A percentile compares a stretch with the other conserved stretches of the same genome.
phyloP scores from a whole-genome alignment of 2,797 vertebrate species.

The Triplophysa bombifrons region DNA sequence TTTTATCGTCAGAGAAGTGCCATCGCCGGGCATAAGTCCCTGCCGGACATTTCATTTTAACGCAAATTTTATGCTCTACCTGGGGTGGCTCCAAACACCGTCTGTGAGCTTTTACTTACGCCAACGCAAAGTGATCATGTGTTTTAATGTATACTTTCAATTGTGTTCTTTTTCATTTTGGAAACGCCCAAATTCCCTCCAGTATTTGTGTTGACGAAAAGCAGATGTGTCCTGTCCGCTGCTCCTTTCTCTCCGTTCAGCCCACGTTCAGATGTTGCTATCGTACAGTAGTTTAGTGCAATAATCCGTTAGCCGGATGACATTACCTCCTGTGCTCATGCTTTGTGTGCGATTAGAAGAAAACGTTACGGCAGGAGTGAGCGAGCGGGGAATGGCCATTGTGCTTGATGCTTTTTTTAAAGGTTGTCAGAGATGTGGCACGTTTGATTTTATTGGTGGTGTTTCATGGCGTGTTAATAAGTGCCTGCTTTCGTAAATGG shows the following conservation, averaged over 20 bases:
- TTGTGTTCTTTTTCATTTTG: slow-evolving; percentile 65
- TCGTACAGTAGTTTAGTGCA: slow-evolving; percentile 86
- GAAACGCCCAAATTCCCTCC: slow-evolving; percentile 67
- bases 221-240: slow-evolving; percentile 27
- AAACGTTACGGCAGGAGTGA: slow-evolving; percentile 22
- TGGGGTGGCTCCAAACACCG: slow-evolving; percentile 47
- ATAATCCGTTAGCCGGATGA: slow-evolving; percentile 80
- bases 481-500: slow-evolving; percentile 75
- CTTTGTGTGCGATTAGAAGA: slow-evolving; percentile 1
- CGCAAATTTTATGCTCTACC: slow-evolving; percentile 52
- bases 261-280: slow-evolving; percentile 70
- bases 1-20: slow-evolving; percentile 75
- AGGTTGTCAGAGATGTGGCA: slow-evolving; percentile 34
- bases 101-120: slow-evolving; percentile 68
- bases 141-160: slow-evolving; percentile 63
- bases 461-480: slow-evolving; percentile 58
- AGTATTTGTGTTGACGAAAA: slow-evolving; percentile 70
- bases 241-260: slow-evolving; percentile 60
- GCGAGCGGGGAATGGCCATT: slow-evolving; percentile 42
- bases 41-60: not conserved
- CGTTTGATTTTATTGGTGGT: slow-evolving; percentile 30
- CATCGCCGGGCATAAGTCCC: slow-evolving; percentile 64
- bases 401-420: slow-evolving; percentile 6
- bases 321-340: slow-evolving; percentile 47
- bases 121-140: slow-evolving; percentile 69